phyloP scores from a whole-genome alignment of 1,140 invertebrate species.

The Meloidogyne exigua region DNA sequence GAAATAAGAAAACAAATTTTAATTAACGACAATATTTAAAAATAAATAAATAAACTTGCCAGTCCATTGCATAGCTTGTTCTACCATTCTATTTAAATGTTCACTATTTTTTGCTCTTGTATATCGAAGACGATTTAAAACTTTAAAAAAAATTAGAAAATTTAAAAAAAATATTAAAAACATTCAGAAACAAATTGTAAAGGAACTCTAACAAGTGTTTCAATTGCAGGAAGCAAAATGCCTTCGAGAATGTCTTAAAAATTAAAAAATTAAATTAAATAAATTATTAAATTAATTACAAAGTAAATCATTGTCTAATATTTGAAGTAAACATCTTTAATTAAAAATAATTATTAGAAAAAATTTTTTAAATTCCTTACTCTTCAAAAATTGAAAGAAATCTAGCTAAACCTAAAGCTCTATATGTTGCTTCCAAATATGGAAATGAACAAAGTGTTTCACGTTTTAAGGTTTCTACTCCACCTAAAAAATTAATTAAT shows the following conservation, averaged over 20 bases:
- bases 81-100: constrained; percentile 21
- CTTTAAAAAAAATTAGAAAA: neutral
- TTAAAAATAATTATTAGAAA: neutral
- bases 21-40: too few relatives aligned
- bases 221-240: constrained; percentile 53
- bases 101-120: constrained; percentile 45
- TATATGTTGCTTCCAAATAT: constrained; percentile 56
- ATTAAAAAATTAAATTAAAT: constrained; percentile 9
- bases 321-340: constrained; percentile 45
- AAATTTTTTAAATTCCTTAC: constrained; percentile 27
- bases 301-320: constrained; percentile 61
- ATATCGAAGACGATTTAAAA: constrained; percentile 59
- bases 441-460: constrained; percentile 58
- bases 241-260: constrained; percentile 18
- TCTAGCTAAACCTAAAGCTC: constrained; percentile 52
- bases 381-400: constrained; percentile 61
- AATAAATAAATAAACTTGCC: neutral
- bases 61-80: constrained; percentile 29
- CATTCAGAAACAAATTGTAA: constrained; percentile 61
- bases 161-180: neutral
- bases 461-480: constrained; percentile 57
- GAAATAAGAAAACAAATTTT: too few relatives aligned
- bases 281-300: neutral
- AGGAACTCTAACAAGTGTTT: constrained; percentile 51
- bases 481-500: constrained; percentile 46